Base-by-base conservation (phyloP, 1,140 invertebrate species). In the Triops longicaudatus region DNA sequence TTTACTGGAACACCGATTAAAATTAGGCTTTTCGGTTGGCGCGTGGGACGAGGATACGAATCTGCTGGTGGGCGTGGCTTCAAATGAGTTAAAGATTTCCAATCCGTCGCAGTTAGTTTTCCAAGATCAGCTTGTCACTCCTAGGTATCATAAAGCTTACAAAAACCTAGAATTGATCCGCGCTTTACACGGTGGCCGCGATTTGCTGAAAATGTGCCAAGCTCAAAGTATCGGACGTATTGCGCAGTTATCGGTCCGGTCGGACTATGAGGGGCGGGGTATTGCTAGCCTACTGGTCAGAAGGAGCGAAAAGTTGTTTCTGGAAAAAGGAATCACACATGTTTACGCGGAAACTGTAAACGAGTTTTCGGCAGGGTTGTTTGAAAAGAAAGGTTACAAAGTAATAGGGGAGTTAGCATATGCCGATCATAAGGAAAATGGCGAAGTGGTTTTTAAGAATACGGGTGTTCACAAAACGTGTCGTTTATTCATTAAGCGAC, bases 201-300 rank as follows among this genome's bases (percentile, higher is more conserved):
- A 63, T 63, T 63, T 63, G 22, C 22, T 63, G 14, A 5, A 63
- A 22, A 22, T 63, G 14, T 63, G 22, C 14, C 50, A 63, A 63
- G 50, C 17, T 5, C 14, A 63, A 22, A 63, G 14, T 63, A 12
- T 63, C 41, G 42, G 41, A 17, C 74, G 44, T 14, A 75, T 75
- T 27, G 27, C 37, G n/a, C 9, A 31, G 74, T n/a, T 75, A 9
- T 31, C 37, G 12, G 74, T 75, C 14, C 28, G 42, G 9, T 44
- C 41, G 1, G 74, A 42, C 17, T 75, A 75, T 9, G 74, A 31
- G n/a, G 74, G 74, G 26, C 74, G 44, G 42, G 74, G 50, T 22
- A 63, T 63, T 22, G 74, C 74, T 27, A 71, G 14, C 14, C 28
- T 22, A 5, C 43, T 75, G 14, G 12, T 75, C 6, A 12, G 44